phyloP scores from a whole-genome alignment of 2,888 invertebrate genomes.

The Frankliniella fusca region DNA sequence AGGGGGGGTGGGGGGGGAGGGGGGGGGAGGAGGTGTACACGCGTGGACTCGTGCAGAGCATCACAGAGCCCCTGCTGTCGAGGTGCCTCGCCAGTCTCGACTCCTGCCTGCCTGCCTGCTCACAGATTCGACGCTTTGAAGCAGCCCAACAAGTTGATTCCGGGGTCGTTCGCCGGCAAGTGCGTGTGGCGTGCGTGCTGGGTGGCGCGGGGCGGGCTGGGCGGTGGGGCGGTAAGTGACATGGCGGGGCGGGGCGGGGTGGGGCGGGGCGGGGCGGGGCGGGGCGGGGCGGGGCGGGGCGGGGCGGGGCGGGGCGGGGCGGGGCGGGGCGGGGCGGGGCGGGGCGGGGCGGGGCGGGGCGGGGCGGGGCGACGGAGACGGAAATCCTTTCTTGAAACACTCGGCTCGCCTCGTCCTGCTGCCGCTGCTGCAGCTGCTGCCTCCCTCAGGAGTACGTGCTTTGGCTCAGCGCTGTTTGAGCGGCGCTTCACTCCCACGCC shows the following conservation, averaged over 20 bases:
- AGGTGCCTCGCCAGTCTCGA: too few relatives aligned
- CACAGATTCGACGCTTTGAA: too few relatives aligned
- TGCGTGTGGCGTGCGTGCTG: not conserved
- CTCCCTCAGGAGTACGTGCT: not conserved
- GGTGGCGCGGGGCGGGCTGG: not conserved
- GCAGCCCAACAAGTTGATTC: too few relatives aligned
- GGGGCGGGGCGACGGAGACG: too few relatives aligned
- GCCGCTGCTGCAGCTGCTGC: not conserved
- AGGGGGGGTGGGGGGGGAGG: not conserved
- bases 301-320: not conserved
- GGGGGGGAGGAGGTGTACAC: not conserved
- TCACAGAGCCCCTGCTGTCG: too few relatives aligned
- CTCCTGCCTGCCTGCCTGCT: too few relatives aligned
- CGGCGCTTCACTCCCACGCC: not conserved
- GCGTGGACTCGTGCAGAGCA: not conserved
- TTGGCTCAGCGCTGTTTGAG: not conserved
- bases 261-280: conserved; percentile 1
- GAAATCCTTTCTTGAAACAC: not conserved
- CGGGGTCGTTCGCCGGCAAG: too few relatives aligned
- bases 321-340: too few relatives aligned
- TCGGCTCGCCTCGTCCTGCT: not conserved
- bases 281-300: not conserved
- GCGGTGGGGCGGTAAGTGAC: not conserved
- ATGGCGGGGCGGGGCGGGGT: not conserved
- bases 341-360: too few relatives aligned